These are phyloP conservation scores for Scaptomyza polygonia DNA, from an alignment of 2,888 invertebrate genomes.

Conservation along the genomic window DNA sequence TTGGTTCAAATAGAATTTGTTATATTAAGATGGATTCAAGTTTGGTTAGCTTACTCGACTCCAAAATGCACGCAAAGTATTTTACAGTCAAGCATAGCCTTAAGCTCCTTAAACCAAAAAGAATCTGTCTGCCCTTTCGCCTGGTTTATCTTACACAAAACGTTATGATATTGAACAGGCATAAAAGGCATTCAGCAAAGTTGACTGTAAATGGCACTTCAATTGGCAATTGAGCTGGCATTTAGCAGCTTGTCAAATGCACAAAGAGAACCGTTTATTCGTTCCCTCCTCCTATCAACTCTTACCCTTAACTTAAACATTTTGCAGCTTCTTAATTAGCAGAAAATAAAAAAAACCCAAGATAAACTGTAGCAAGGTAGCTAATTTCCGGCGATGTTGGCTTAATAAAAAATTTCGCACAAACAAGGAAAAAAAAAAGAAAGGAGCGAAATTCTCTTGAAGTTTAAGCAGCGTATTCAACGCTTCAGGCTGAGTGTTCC, in stretches of 20 bases:
- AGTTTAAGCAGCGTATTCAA: slow-evolving; percentile 27
- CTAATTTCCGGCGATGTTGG: slow-evolving; percentile 64
- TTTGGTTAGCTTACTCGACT: not conserved
- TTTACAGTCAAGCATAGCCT: not conserved
- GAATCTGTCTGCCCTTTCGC: not conserved
- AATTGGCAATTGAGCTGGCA: slow-evolving; percentile 54
- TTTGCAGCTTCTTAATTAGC: slow-evolving; percentile 64
- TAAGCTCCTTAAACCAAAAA: not conserved
- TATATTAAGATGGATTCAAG: too few relatives aligned
- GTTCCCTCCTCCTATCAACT: not conserved
- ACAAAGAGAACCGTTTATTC: slow-evolving; percentile 27
- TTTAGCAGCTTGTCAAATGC: slow-evolving; percentile 62
- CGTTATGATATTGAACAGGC: slow-evolving; percentile 8
- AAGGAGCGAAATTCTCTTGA: slow-evolving; percentile 1
- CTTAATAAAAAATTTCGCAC: slow-evolving; percentile 14
- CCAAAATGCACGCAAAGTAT: not conserved
- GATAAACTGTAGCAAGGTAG: slow-evolving; percentile 43
- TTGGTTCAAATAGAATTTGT: too few relatives aligned
- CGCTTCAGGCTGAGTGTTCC: slow-evolving; percentile 39
- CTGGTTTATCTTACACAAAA: not conserved
- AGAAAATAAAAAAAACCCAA: slow-evolving; percentile 3
- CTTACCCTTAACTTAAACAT: slow-evolving; percentile 38
- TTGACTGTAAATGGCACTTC: slow-evolving; percentile 58
- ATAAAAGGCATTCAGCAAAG: slow-evolving; percentile 20
- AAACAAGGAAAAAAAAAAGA: slow-evolving; percentile 27